Evolutionary conservation across 2,888 invertebrate genomes (phyloP).

Genomic region (Thera obeliscata): DNA sequence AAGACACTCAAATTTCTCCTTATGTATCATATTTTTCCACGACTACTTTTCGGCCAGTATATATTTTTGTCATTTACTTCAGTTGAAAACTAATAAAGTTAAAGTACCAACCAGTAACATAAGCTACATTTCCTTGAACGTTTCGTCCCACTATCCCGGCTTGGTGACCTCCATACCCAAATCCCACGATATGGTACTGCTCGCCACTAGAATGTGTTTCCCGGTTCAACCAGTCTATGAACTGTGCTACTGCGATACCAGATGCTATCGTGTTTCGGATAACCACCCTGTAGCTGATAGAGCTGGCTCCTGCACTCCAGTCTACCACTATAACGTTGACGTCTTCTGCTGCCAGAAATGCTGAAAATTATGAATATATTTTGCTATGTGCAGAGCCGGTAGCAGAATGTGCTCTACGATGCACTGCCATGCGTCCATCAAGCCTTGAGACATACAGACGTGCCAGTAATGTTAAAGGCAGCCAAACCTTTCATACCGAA

Average conservation of each 20-base stretch:
- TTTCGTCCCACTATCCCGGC: slow-evolving; percentile 66
- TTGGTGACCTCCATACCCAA: slow-evolving; percentile 66
- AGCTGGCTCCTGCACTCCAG: slow-evolving; percentile 63
- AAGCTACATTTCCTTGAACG: slow-evolving; percentile 56
- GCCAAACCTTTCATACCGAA: no score
- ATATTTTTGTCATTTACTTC: background rate
- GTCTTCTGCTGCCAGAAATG: slow-evolving; percentile 61
- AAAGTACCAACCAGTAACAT: slow-evolving; percentile 61
- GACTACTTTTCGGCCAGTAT: no score
- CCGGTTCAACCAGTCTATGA: slow-evolving; percentile 64
- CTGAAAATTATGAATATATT: slow-evolving; percentile 41
- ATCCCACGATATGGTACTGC: slow-evolving; percentile 66
- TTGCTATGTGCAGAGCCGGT: no score
- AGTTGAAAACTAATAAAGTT: background rate
- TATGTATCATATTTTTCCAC: no score
- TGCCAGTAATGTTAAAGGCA: no score
- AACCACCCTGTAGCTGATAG: slow-evolving; percentile 52
- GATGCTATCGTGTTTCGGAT: slow-evolving; percentile 59
- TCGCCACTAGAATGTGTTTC: slow-evolving; percentile 47
- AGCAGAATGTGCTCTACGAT: no score
- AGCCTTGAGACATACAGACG: no score
- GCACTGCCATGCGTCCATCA: no score
- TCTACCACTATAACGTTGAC: slow-evolving; percentile 70
- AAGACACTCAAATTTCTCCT: no score
- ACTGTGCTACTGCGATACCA: slow-evolving; percentile 59